Conservation (phyloP, 2,113 vertebrate species). For the western clawed frog (Xenopus tropicalis) region DNA sequence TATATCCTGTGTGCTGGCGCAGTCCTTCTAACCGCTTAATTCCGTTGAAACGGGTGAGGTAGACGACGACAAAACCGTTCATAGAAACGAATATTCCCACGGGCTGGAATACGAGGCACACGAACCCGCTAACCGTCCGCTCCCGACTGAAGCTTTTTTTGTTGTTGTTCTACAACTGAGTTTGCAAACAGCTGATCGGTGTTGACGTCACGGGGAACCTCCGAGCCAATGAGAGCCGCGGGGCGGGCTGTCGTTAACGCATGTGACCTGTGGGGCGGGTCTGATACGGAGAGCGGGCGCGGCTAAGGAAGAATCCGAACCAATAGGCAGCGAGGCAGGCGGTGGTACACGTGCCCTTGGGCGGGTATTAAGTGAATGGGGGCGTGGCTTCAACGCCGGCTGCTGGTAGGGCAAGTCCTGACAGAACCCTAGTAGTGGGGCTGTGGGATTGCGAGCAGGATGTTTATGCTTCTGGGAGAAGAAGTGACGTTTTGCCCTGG, state of each 20-base stretch:
- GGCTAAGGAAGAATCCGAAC: not conserved
- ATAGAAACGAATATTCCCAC: too few relatives aligned
- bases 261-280: not conserved
- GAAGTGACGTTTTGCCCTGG: too few relatives aligned
- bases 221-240: not conserved
- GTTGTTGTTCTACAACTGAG: slow-evolving; percentile 41
- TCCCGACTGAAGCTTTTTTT: slow-evolving; percentile 30
- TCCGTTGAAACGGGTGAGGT: not conserved
- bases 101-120: not conserved
- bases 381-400: too few relatives aligned
- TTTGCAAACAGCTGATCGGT: slow-evolving; percentile 43
- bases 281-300: not conserved
- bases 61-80: not conserved
- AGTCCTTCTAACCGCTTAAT: not conserved
- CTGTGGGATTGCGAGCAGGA: too few relatives aligned
- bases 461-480: too few relatives aligned
- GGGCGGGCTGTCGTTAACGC: slow-evolving; percentile 43
- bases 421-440: too few relatives aligned
- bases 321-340: too few relatives aligned
- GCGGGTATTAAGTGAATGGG: too few relatives aligned
- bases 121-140: not conserved
- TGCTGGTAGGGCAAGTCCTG: too few relatives aligned
- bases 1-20: not conserved
- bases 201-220: slow-evolving; percentile 8
- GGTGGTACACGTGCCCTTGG: too few relatives aligned